Evolutionary conservation across 2,113 vertebrate species (phyloP), one percentile per base, ranked within the genome.

Genomic region (Lepisosteus osseus): DNA sequence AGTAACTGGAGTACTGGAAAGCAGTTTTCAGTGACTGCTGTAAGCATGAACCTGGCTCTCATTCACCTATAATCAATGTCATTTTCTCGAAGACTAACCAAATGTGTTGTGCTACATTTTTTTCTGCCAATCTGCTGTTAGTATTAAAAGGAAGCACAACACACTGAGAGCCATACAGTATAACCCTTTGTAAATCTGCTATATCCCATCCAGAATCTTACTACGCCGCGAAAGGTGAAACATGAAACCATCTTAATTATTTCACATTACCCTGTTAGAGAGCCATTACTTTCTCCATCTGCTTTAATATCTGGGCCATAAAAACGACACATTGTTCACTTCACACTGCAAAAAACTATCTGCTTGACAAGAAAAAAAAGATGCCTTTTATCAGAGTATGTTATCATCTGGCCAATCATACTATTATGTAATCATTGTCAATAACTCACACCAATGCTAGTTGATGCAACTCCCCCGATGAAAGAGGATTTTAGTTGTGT

Each of bases 321-420:
- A 44, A 45, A 43, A 6, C 11, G 14, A 11, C 9, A 13, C 44
- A n/a, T 9, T 45, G 9, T 13, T 14, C 42, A 40, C 29, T 29
- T 63, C 61, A 8, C 29, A 29, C 29, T 29, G 47, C 9, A 9
- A 51, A 6, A 51, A n/a, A n/a, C n/a, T n/a, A 6, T 51, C 8
- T 51, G 47, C 8, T 6, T 4, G 47, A 61, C 6, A 61, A n/a
- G 14, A 61, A 61, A 29, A n/a, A 61, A 61, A 15, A 5, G 59
- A 6, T 6, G 0, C 3, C 29, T 29, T 61, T 61, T 61, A 61
- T 61, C 14, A 61, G 7, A 3, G 14, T 5, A 61, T 3, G 13
- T 61, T 61, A 61, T 13, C 59, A 61, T 61, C 59, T 61, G 59
- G 59, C 59, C 59, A 61, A 61, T 61, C 59, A 14, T 61, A 61